phyloP scores from a whole-genome alignment of 2,113 vertebrate genomes.

The Macquaria australasica region DNA sequence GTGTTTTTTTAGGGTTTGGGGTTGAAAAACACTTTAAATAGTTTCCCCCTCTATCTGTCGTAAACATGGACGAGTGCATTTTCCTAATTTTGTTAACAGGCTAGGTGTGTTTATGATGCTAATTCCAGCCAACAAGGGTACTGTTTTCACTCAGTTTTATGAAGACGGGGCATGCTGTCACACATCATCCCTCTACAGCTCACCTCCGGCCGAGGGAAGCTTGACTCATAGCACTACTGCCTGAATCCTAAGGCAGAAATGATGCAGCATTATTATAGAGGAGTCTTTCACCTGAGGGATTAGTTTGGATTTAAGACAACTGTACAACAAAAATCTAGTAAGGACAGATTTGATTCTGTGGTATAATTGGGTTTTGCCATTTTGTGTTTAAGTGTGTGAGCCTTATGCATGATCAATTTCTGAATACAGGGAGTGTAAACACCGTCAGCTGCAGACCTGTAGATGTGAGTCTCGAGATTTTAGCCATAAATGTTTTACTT shows the following conservation, averaged over 20 bases:
- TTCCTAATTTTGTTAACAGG: slow-evolving; percentile 30
- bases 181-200: slow-evolving; percentile 19
- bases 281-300: background rate
- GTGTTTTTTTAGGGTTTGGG: background rate
- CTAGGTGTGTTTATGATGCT: slow-evolving; percentile 2
- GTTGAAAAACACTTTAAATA: background rate
- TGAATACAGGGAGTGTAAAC: too few relatives aligned
- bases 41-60: slow-evolving; percentile 7
- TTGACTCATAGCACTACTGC: slow-evolving; percentile 14
- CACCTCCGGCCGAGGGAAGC: slow-evolving; percentile 18
- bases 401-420: background rate
- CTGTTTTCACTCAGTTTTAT: slow-evolving; percentile 40
- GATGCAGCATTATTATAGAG: slow-evolving; percentile 16
- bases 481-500: too few relatives aligned
- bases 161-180: slow-evolving; percentile 14
- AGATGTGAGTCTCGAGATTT: background rate
- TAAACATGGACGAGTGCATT: slow-evolving; percentile 11
- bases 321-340: too few relatives aligned
- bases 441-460: background rate
- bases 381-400: background rate
- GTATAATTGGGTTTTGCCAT: background rate
- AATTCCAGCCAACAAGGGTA: slow-evolving; percentile 6
- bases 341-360: background rate
- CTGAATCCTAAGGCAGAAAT: background rate
- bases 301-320: background rate